phyloP scores from a whole-genome alignment of 1,140 invertebrate genomes.

The Popillia japonica region DNA sequence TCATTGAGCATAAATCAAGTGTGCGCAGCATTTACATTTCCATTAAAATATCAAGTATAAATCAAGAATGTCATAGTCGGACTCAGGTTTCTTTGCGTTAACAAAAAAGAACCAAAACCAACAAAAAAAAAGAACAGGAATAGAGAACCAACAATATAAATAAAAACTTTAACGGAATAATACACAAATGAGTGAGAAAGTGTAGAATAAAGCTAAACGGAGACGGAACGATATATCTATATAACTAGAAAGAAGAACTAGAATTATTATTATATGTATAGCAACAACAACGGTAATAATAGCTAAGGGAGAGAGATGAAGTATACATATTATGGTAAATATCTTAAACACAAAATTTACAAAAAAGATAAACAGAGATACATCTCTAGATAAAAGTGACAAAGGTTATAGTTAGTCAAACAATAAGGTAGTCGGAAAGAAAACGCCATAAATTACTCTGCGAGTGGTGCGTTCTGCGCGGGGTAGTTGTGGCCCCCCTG shows the following conservation, averaged over 20 bases:
- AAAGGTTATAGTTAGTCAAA: conserved; percentile 59
- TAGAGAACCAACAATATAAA: conserved; percentile 15
- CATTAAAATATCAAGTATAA: conserved; percentile 45
- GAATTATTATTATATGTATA: neutral
- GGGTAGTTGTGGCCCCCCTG: conserved; percentile 45
- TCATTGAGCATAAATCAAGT: conserved; percentile 36
- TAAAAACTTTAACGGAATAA: conserved; percentile 28
- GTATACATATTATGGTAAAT: conserved; percentile 52
- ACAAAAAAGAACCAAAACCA: conserved; percentile 14
- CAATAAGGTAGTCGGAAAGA: conserved; percentile 58
- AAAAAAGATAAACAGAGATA: conserved; percentile 57
- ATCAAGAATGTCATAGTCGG: conserved; percentile 41
- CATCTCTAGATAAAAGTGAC: conserved; percentile 59
- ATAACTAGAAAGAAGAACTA: conserved; percentile 1
- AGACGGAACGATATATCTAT: conserved; percentile 5
- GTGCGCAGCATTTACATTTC: conserved; percentile 42
- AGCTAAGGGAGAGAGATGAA: conserved; percentile 6
- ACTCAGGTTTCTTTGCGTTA: conserved; percentile 21
- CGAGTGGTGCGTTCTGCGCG: conserved; percentile 49
- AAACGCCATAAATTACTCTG: conserved; percentile 58
- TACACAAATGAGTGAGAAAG: conserved; percentile 8
- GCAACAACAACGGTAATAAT: conserved; percentile 19
- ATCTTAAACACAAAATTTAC: conserved; percentile 59
- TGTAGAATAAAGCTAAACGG: neutral
- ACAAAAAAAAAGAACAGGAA: neutral